Evolutionary conservation across 2,113 vertebrate genomes (phyloP), one percentile per base, ranked within the genome.

Genomic region (Crotalus helleri): DNA sequence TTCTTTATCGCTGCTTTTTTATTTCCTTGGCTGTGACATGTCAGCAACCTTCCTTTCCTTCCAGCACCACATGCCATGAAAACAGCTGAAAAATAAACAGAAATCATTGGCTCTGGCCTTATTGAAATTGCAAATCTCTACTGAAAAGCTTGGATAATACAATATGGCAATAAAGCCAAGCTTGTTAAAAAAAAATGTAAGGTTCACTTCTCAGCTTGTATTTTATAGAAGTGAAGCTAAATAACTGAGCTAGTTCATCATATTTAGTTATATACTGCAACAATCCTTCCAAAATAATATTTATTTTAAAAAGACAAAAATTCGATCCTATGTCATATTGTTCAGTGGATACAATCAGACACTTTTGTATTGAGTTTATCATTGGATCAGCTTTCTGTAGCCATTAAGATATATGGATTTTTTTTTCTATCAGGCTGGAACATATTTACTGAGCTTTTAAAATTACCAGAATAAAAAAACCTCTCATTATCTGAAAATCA

Each of bases 1-100:
- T 96, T 87, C 91, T 94, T 96, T 95, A 96, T 93, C 85, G 89
- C 57, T 91, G 39, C 93, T 93, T 96, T 81, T 96, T 94, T 95
- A 92, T 94, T 96, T 94, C 92, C 59, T 94, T 58, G 10, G 58
- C 44, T 93, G 69, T 21, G 13, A 55, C 90, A 93, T 29, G 86
- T 94, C 4, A 0, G 55, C 19, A 92, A 61, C 89, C 26, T 87
- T 93, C 64, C 90, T 92, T 90, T 12, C 15, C n/a, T 51, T 90
- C 94, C 89, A 59, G 57, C 57, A 94, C 61, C 93, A 91, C 74
- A 54, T 46, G 74, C 39, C 91, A 95, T 88, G 90, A 95, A 94
- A 96, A 95, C 74, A 95, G 88, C 85, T 89, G 95, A 93, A 91
- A 97, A 96, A 96, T 95, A 96, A 95, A 94, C 88, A 95, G 91